Conservation (phyloP, 2,797 vertebrate genomes). For the Hoplostethus atlanticus region DNA sequence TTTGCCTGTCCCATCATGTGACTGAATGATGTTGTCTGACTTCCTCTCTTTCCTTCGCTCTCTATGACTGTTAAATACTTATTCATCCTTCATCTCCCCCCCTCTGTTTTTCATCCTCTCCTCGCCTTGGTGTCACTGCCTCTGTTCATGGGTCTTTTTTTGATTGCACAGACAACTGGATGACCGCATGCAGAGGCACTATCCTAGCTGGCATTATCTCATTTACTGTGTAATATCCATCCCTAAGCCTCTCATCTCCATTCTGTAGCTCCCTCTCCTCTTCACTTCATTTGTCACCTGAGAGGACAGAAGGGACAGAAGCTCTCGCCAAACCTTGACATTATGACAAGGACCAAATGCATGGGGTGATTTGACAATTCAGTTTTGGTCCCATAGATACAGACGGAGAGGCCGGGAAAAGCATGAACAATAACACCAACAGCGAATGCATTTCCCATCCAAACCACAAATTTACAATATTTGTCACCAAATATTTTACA, state of each 20-base stretch:
- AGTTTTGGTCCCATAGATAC: neutral
- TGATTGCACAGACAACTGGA: slow-evolving; percentile 1
- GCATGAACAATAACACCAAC: neutral
- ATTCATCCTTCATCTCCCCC: neutral
- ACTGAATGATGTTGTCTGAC: neutral
- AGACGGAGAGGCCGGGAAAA: neutral
- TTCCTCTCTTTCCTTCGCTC: neutral
- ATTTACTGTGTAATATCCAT: slow-evolving; percentile 39
- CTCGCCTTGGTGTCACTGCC: slow-evolving; percentile 22
- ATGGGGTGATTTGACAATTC: slow-evolving; percentile 21
- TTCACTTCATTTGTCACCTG: slow-evolving; percentile 53
- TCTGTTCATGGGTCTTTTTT: slow-evolving; percentile 18
- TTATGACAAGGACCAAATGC: slow-evolving; percentile 4
- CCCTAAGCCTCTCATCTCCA: slow-evolving; percentile 17
- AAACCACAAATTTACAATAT: too few species aligned
- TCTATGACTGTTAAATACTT: slow-evolving; percentile 8
- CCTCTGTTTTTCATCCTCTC: slow-evolving; percentile 9
- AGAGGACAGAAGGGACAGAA: slow-evolving; percentile 41
- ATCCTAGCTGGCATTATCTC: slow-evolving; percentile 19
- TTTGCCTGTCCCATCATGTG: neutral
- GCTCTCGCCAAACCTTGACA: neutral
- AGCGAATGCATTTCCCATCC: too few species aligned
- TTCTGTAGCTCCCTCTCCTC: slow-evolving; percentile 13
- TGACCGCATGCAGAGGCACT: slow-evolving; percentile 13
- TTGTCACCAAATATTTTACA: neutral